Evolutionary conservation across 2,113 vertebrate species (phyloP), one percentile per base, ranked within the genome.

Genomic region (Hyaena hyaena): DNA sequence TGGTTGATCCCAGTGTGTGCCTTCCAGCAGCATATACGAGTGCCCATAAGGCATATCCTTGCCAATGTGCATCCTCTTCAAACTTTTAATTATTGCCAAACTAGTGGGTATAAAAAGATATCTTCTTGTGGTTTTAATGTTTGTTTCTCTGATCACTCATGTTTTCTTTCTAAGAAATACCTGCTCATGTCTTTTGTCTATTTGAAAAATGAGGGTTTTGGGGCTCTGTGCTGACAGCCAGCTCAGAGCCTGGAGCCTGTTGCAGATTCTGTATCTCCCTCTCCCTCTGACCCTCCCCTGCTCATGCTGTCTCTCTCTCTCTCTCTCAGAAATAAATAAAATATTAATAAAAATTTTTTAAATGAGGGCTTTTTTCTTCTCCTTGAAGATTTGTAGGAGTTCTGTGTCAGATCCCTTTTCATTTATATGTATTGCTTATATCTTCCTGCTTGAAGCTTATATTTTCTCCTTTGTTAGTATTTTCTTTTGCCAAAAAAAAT

Each of bases 291-390:
- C 39, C 39, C 39, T 39, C 39, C 39, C 39, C 39, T 39, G 39
- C 39, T 39, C 39, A 39, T 39, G 39, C 39, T 39, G 39, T 39
- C 39, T 39, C 39, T 39, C 39, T 39, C 39, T 39, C 39, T 39
- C 39, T 39, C 39, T 39, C 39, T 39, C 39, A 39, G 39, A 39
- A 39, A 39, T 39, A 39, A 39, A 39, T 39, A 39, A 39, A 39
- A 39, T 39, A 39, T 39, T 39, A 39, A 39, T 39, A 4, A 39
- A 39, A 39, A 39, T 39, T 39, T 39, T 39, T 39, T 39, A 74
- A 77, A 81, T 81, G 63, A 77, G 73, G 11, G 23, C 7, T 61
- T 93, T 77, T 96, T 93, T 14, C 83, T 96, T 97, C 76, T 63
- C 33, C 90, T 93, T 93, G 85, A 86, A 90, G 33, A 61, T 74